Base-by-base conservation (phyloP, 2,888 invertebrate genomes). In the Sphecodes monilicornis region DNA sequence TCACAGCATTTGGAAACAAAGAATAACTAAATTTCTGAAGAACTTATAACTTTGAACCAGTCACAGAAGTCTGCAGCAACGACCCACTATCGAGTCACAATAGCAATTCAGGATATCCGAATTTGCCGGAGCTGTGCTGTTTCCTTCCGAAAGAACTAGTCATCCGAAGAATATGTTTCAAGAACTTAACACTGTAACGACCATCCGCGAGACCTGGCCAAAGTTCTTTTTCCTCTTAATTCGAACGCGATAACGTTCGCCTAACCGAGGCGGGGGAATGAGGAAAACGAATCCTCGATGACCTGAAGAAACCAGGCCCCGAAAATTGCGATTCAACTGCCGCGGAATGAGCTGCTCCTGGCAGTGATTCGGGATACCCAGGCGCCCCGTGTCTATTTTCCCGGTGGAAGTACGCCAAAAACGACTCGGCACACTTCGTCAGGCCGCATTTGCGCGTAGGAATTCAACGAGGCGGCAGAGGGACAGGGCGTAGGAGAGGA, bases 351-450 rank as follows among this genome's bases (percentile, higher is more conserved):
- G 36, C 32, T 22, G 54, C 68, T 77, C 60, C 81, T 88, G 86
- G 84, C 88, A 86, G 36, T 57, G 81, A 74, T 79, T 80, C 80
- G 68, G 43, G 66, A 46, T 76, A 69, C 73, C 50, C 66, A 86
- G 74, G 81, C 80, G 79, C 83, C 83, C 87, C 50, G 84, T 75
- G 78, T 81, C 87, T 87, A 88, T 86, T 90, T 87, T 86, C 85
- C 85, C 57, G 78, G 81, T 87, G 87, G 91, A 90, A 84, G 77
- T 72, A 75, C 78, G 89, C 87, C 89, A 89, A 90, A 84, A 84
- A 36, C 75, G 83, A 81, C 85, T 75, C 90, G 89, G 72, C 90
- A 88, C 80, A 85, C 78, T 86, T 89, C 82, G 80, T 29, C 79
- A 72, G 66, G 57, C 60, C 36, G 64, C 64, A 78, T 68, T 82